Evolutionary conservation across 2,888 invertebrate species (phyloP), one percentile per base, ranked within the genome.

Genomic region (Scaptomyza cyrtandrae): DNA sequence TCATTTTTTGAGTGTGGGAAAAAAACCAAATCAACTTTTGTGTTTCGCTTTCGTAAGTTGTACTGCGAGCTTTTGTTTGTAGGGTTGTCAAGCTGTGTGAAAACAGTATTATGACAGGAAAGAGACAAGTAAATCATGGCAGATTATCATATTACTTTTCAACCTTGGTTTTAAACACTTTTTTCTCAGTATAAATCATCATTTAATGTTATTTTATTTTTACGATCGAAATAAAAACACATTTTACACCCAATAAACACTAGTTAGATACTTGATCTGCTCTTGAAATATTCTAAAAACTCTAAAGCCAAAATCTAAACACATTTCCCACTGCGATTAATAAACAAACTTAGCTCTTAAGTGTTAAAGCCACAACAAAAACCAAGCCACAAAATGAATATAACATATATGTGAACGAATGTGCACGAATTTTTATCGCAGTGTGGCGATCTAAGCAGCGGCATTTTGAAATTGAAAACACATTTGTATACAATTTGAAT

Each of bases 381-480:
- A 43, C 33, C 44, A 72, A 66, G 46, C 77, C 74, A 41, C 76
- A 76, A 60, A 31, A 31, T 31, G 31, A 31, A n/a, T n/a, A n/a
- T n/a, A n/a, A n/a, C n/a, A n/a, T n/a, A n/a, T n/a, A n/a, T n/a
- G n/a, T n/a, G n/a, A n/a, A n/a, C n/a, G n/a, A n/a, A 33, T 33
- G 3, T 33, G 56, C 68, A 57, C 56, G 46, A 69, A 73, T 77
- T 69, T 79, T 79, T 77, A 77, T 78, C 73, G 55, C 78, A 77
- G 80, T 78, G 73, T 72, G 58, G 62, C 77, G 75, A 78, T 78
- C 77, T 57, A 37, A 39, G 59, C 56, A 69, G 61, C 70, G 60
- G 63, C 64, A 48, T 64, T 59, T 65, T 81, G 43, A 80, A 88
- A 84, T 75, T 73, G 78, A 86, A 86, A 86, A 88, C 71, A 70